These are phyloP conservation scores for Trachelipus rathkii DNA, from an alignment of 1,140 invertebrate genomes.

Conservation along the genomic window DNA sequence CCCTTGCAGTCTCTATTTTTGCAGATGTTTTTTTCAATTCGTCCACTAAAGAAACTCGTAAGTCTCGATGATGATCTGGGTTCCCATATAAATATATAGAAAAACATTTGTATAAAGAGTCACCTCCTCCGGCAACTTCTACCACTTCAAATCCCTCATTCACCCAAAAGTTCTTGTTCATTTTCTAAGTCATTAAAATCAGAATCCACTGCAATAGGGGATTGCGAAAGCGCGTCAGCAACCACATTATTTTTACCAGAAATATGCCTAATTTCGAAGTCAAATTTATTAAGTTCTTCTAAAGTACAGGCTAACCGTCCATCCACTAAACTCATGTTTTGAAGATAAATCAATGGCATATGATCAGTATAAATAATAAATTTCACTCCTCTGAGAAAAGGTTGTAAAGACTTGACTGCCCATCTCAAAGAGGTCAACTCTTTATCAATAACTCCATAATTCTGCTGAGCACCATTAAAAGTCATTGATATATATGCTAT, in stretches of 20 bases:
- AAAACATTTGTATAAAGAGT: too few species aligned
- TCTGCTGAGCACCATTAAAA: not conserved
- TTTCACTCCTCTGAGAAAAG: not conserved
- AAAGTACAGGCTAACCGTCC: not conserved
- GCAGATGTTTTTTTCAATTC: too few species aligned
- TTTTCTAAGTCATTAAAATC: too few species aligned
- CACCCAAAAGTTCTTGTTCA: too few species aligned
- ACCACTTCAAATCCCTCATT: too few species aligned
- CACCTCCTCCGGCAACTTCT: too few species aligned
- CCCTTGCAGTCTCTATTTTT: too few species aligned
- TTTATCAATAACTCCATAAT: not conserved
- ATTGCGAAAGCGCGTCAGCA: not conserved
- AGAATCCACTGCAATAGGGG: too few species aligned
- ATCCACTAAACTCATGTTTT: not conserved
- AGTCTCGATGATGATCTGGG: too few species aligned
- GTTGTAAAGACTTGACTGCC: not conserved
- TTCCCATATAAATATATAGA: too few species aligned
- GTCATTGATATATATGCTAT: slow-evolving; percentile 8
- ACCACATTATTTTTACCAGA: not conserved
- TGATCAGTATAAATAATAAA: slow-evolving; percentile 6
- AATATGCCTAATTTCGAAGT: not conserved
- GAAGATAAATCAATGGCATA: not conserved
- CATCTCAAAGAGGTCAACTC: not conserved
- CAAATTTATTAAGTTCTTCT: not conserved
- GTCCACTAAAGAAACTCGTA: too few species aligned